Base-by-base conservation (phyloP, 1,140 invertebrate species). In the Leptinotarsa defecta region DNA sequence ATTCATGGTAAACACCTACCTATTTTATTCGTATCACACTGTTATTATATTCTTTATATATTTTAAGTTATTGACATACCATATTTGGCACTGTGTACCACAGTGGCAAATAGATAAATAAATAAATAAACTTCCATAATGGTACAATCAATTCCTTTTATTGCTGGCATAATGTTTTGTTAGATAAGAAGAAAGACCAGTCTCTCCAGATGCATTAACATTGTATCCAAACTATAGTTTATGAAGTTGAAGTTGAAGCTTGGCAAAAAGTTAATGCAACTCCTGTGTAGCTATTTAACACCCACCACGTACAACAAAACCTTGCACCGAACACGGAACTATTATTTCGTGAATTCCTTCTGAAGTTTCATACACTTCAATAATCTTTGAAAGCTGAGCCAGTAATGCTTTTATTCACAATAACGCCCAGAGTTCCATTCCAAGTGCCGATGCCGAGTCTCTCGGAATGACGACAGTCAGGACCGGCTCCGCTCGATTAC, bases 331-430 rank as follows among this genome's bases (percentile, higher is more conserved):
- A 22, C 64, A 24, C 64, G 64, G 20, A 65, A 65, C 64, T 65
- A 65, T 65, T 65, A 65, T 65, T 65, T 65, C 64, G 64, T 24
- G 64, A 65, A 65, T 24, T 65, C 64, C 64, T 65, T 34, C 20
- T 22, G 24, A 22, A 65, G 64, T 65, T 22, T 22, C 64, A 65
- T 20, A 65, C 22, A 65, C 64, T 65, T 65, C 68, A 48, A 70
- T 70, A 57, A 70, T 70, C 68, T 70, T 20, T 49, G 27, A 69
- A 48, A 70, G 48, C 20, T 57, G 48, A 48, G 34, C 48, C 68
- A 48, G 48, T 48, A 70, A 70, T 48, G 68, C 68, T 70, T 70
- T 70, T 52, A 70, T 70, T 70, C 68, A 49, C 68, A 70, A 65
- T 65, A 65, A 70, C 68, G 68, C 48, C 11, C 68, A 13, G 48